Conservation (phyloP, 92 coral and sea anemone species). For the Umimayanthus chanpuru region DNA sequence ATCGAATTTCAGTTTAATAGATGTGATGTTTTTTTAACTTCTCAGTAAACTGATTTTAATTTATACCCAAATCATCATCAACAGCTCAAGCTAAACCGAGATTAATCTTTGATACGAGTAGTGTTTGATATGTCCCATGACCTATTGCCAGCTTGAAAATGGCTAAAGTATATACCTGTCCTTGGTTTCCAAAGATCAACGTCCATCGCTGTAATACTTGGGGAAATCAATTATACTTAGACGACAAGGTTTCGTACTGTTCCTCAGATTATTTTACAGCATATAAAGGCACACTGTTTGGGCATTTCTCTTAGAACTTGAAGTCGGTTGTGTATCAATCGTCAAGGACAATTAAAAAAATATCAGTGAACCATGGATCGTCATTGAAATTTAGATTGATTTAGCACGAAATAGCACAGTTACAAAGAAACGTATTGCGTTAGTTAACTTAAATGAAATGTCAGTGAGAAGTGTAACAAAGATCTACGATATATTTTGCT, state of each 20-base stretch:
- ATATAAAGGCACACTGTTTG: background rate
- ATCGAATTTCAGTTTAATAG: slow-evolving; percentile 25
- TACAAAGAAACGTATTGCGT: background rate
- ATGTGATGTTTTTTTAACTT: slow-evolving; percentile 22
- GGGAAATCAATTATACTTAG: background rate
- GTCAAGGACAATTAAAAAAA: background rate
- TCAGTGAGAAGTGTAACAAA: background rate
- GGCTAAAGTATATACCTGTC: background rate
- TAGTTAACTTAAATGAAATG: background rate
- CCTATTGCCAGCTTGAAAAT: background rate
- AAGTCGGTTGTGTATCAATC: slow-evolving; percentile 12
- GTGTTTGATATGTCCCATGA: background rate
- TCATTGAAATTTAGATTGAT: background rate
- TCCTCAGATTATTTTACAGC: background rate
- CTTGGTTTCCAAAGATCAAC: background rate
- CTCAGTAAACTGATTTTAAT: slow-evolving; percentile 22
- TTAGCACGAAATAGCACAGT: background rate
- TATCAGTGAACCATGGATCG: background rate
- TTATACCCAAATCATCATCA: background rate
- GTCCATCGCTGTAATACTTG: background rate
- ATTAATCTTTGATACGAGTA: background rate
- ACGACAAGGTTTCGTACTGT: background rate
- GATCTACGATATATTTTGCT: background rate
- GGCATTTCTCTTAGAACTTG: background rate
- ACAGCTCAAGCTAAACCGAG: background rate